Percentiles rank a stretch among this genome's conserved stretches.
Conservation (phyloP, 2,797 vertebrate genomes). For the Pseudomugil tenellus region DNA sequence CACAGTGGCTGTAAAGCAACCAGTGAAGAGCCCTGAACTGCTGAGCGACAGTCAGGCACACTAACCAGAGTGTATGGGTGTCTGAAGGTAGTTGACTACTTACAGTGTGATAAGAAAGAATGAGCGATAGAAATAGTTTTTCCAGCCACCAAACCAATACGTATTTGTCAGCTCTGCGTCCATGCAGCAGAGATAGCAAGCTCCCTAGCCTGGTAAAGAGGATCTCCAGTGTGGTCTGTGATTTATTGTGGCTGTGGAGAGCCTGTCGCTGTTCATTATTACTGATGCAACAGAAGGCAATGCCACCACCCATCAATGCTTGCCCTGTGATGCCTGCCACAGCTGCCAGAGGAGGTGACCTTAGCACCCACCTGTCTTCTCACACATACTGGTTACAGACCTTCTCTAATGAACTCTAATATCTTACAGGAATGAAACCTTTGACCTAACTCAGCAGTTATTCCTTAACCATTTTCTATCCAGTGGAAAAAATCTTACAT, state of each 20-base stretch:
- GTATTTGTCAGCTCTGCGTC: slow-evolving; percentile 53
- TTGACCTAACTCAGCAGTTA: slow-evolving; percentile 39
- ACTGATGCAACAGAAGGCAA: slow-evolving; percentile 78
- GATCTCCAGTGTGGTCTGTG: slow-evolving; percentile 64
- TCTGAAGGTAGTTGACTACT: slow-evolving; percentile 21
- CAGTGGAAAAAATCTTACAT: slow-evolving; percentile 11
- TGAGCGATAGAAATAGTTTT: slow-evolving; percentile 50
- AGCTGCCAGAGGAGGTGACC: slow-evolving; percentile 78
- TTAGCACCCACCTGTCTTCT: slow-evolving; percentile 77
- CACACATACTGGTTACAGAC: slow-evolving; percentile 51
- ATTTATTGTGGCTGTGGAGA: slow-evolving; percentile 73
- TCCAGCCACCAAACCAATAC: slow-evolving; percentile 31
- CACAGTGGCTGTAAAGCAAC: slow-evolving; percentile 18
- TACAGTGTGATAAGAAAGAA: slow-evolving; percentile 42
- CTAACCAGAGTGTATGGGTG: slow-evolving; percentile 40
- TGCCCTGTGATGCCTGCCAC: slow-evolving; percentile 67
- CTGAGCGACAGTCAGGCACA: slow-evolving; percentile 40
- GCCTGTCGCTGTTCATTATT: slow-evolving; percentile 82
- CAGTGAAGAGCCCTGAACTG: slow-evolving; percentile 27
- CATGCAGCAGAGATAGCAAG: slow-evolving; percentile 45
- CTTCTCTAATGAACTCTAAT: slow-evolving; percentile 63
- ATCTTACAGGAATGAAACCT: slow-evolving; percentile 56
- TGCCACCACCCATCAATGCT: slow-evolving; percentile 73
- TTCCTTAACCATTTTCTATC: slow-evolving; percentile 24
- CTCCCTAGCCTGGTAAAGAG: slow-evolving; percentile 52